Conservation (phyloP, 2,113 vertebrate species). For the Lethenteron camtschaticum region DNA sequence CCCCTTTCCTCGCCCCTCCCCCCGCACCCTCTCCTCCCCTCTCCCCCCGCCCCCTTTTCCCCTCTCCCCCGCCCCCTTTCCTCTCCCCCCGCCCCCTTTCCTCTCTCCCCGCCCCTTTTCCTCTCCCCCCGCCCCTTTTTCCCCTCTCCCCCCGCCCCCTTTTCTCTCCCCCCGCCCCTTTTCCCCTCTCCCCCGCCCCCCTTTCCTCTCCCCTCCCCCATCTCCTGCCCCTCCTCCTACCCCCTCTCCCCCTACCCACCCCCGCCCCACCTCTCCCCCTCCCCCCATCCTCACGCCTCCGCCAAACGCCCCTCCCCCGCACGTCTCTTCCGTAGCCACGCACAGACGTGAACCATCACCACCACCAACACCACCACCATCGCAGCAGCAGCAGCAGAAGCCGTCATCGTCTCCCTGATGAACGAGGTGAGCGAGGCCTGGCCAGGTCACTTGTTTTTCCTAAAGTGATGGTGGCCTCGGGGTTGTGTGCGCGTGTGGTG, state of each 20-base stretch:
- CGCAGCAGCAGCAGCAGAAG: too few relatives aligned
- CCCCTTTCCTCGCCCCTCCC: constrained; percentile 20
- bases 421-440: too few relatives aligned
- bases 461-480: too few relatives aligned
- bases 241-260: neutral
- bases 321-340: neutral
- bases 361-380: too few relatives aligned
- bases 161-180: neutral
- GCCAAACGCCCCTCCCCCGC: neutral
- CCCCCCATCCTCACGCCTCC: neutral
- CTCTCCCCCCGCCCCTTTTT: neutral
- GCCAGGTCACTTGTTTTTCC: too few relatives aligned
- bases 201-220: neutral
- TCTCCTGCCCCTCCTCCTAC: neutral
- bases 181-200: neutral
- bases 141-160: neutral
- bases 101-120: constrained; percentile 25
- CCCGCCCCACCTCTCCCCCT: neutral
- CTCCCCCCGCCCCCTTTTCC: constrained; percentile 14
- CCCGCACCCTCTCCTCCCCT: constrained; percentile 13
- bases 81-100: constrained; percentile 26
- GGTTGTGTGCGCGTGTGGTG: too few relatives aligned
- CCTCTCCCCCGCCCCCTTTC: constrained; percentile 15
- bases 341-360: too few relatives aligned
- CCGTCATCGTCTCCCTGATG: too few relatives aligned